A percentile compares a stretch with the other conserved stretches of the same genome.
Conservation (phyloP, 2,888 invertebrate genomes). For the Lycophotia porphyrea region DNA sequence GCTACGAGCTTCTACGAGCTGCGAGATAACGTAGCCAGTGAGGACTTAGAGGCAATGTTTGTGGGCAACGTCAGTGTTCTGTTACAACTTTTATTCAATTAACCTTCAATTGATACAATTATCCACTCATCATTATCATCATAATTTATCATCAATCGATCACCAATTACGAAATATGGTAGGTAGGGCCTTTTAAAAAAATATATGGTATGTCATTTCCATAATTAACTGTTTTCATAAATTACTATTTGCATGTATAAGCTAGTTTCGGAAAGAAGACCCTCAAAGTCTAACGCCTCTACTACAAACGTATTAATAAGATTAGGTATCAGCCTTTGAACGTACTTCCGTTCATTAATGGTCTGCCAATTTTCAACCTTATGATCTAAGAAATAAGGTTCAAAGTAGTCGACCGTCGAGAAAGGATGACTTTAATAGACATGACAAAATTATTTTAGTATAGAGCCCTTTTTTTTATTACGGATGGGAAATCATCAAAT, state of each 20-base stretch:
- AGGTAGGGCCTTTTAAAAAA: not conserved
- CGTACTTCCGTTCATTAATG: too few species aligned
- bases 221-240: not conserved
- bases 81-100: not conserved
- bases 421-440: too few species aligned
- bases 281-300: not conserved
- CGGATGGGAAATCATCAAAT: too few species aligned
- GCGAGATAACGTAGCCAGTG: constrained; percentile 33
- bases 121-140: not conserved
- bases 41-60: not conserved
- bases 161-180: not conserved
- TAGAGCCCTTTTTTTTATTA: too few species aligned
- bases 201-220: not conserved
- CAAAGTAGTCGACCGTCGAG: too few species aligned
- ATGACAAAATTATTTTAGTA: too few species aligned
- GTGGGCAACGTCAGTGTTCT: not conserved
- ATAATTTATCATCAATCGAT: not conserved
- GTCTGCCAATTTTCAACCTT: too few species aligned
- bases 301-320: not conserved
- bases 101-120: not conserved
- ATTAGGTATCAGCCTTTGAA: not conserved
- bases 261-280: not conserved
- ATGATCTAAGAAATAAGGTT: too few species aligned
- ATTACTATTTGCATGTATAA: not conserved
- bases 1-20: constrained; percentile 56